Evolutionary conservation across 2,888 invertebrate genomes (phyloP).

Genomic region (Ethmia dodecea): DNA sequence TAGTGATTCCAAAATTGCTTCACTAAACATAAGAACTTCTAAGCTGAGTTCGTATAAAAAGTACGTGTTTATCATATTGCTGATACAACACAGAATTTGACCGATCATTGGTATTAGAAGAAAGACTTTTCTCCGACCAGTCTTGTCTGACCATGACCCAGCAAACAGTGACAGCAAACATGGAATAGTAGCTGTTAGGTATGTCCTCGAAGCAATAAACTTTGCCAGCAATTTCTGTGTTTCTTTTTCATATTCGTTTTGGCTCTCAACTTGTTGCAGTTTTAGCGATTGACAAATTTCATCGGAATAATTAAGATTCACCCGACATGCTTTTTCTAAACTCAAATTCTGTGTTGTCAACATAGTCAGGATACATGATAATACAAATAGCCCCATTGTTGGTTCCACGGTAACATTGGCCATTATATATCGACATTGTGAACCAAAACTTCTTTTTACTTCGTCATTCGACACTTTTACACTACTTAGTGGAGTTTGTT

Average conservation of each 20-base stretch:
- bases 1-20: constrained; percentile 85
- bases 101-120: constrained; percentile 85
- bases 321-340: constrained; percentile 90
- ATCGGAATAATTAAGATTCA: constrained; percentile 83
- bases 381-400: constrained; percentile 38
- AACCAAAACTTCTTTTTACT: constrained; percentile 25
- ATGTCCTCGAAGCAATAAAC: constrained; percentile 87
- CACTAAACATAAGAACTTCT: constrained; percentile 84
- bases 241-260: constrained; percentile 71
- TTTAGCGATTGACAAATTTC: constrained; percentile 85
- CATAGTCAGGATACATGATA: constrained; percentile 65
- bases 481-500: constrained; percentile 25
- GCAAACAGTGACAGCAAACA: constrained; percentile 86
- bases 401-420: constrained; percentile 56
- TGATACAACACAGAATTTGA: constrained; percentile 82
- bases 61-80: constrained; percentile 85
- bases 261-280: constrained; percentile 77
- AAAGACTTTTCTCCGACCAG: constrained; percentile 83
- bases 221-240: constrained; percentile 83
- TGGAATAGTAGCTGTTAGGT: constrained; percentile 87
- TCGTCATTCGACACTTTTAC: too few species aligned
- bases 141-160: constrained; percentile 85
- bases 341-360: constrained; percentile 88
- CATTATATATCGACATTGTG: constrained; percentile 25
- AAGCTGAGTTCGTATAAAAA: constrained; percentile 84